Evolutionary conservation across 1,140 invertebrate genomes (phyloP), one percentile per base, ranked within the genome.

Genomic region (Lordiphosa clarofinis): DNA sequence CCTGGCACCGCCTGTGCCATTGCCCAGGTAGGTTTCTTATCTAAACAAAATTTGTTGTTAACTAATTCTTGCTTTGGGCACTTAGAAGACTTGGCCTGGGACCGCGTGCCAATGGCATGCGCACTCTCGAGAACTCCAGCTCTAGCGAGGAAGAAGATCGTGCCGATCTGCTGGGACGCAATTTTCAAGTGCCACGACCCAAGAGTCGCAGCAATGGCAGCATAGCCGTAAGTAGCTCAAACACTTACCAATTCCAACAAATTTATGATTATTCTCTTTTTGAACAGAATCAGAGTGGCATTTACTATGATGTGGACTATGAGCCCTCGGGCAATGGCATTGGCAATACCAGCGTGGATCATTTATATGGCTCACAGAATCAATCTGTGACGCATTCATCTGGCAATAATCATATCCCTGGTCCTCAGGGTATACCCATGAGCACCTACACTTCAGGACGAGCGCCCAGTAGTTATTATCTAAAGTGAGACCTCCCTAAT

Each of bases 291-390:
- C 95, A 96, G 91, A 95, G 94, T 71, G 94, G 94, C 43, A 96
- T 96, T 67, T 96, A 96, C 88, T 96, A 96, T 73, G 95, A 96
- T 78, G 94, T 96, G 12, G 95, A 96, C 60, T 96, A 95, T 71
- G 94, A 95, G 75, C 92, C 93, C 70, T 90, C 90, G 46, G 92
- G 92, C 52, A 91, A 91, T 68, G 88, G 88, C 44, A 84, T 88
- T 35, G 86, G 87, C 13, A 88, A 87, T 56, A 71, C 82, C 36
- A 86, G 78, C 47, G 75, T 87, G 15, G 81, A 86, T 64, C 81
- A 88, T 61, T 48, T 88, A 6, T 88, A 88, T 44, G 87, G 87
- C 24, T 88, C 87, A 13, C 87, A 88, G 47, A 88, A 86, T 46
- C 82, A 74, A 35, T 88, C 87, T 5, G 70, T 81, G 56, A 69